phyloP scores from a whole-genome alignment of 2,888 invertebrate genomes.

The Synergus japonicus region DNA sequence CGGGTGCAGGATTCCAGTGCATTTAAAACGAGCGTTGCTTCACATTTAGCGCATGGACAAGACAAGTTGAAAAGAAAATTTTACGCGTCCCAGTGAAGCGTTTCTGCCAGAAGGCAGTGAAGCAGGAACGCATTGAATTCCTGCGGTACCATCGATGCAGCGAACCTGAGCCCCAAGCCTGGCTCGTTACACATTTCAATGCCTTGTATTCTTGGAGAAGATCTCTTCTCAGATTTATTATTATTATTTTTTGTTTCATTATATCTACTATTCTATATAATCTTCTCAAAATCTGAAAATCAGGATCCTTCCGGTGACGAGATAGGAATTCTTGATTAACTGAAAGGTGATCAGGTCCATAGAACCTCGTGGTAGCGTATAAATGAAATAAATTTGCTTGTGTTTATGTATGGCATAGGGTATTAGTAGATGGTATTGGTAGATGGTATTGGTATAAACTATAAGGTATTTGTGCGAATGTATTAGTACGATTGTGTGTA shows the following conservation, averaged over 20 bases:
- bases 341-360: constrained; percentile 25
- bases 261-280: neutral
- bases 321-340: constrained; percentile 24
- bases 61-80: constrained; percentile 33
- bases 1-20: constrained; percentile 14
- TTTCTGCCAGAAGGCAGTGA: constrained; percentile 49
- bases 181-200: constrained; percentile 56
- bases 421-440: neutral
- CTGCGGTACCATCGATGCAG: constrained; percentile 46
- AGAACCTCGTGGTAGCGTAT: neutral
- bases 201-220: constrained; percentile 51
- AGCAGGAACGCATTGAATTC: constrained; percentile 53
- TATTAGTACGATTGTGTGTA: constrained; percentile 48
- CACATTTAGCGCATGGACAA: constrained; percentile 25
- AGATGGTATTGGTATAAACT: neutral
- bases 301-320: constrained; percentile 14
- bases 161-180: constrained; percentile 50
- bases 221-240: constrained; percentile 16
- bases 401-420: constrained; percentile 16
- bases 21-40: constrained; percentile 12
- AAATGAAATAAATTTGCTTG: constrained; percentile 21
- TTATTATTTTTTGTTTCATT: neutral
- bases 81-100: constrained; percentile 41
- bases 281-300: neutral
- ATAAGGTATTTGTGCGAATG: constrained; percentile 30